Evolutionary conservation across 2,113 vertebrate species (phyloP).

Genomic region (Oceanites oceanicus): DNA sequence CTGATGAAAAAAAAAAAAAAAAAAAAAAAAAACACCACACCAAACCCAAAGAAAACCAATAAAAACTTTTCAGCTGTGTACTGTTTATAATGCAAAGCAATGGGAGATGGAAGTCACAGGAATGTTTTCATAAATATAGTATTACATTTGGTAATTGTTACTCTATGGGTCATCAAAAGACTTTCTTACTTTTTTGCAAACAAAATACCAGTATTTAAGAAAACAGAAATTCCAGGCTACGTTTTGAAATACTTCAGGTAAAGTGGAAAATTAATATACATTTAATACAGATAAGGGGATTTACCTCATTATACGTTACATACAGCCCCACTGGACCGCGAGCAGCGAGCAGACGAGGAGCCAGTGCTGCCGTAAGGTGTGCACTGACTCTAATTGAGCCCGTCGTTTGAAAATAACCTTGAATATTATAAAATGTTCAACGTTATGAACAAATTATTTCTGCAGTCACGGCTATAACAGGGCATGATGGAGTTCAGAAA

Average conservation of each 20-base stretch:
- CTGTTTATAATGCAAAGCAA: not conserved
- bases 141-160: not conserved
- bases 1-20: not conserved
- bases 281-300: not conserved
- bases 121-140: not conserved
- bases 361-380: fast-evolving
- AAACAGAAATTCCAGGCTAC: not conserved
- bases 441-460: not conserved
- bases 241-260: not conserved
- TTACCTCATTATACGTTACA: not conserved
- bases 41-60: too few species aligned
- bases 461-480: not conserved
- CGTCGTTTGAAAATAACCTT: not conserved
- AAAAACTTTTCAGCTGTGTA: not conserved
- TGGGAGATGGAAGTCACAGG: not conserved
- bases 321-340: fast-evolving
- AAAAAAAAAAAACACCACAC: too few species aligned
- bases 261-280: not conserved
- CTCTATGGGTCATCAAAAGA: not conserved
- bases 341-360: not conserved
- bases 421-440: not conserved
- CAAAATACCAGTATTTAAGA: not conserved
- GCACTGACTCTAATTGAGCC: not conserved
- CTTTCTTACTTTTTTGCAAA: not conserved
- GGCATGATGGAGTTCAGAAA: not conserved